Evolutionary conservation across 2,888 invertebrate genomes (phyloP).

Genomic region (Nymphalis c-album): DNA sequence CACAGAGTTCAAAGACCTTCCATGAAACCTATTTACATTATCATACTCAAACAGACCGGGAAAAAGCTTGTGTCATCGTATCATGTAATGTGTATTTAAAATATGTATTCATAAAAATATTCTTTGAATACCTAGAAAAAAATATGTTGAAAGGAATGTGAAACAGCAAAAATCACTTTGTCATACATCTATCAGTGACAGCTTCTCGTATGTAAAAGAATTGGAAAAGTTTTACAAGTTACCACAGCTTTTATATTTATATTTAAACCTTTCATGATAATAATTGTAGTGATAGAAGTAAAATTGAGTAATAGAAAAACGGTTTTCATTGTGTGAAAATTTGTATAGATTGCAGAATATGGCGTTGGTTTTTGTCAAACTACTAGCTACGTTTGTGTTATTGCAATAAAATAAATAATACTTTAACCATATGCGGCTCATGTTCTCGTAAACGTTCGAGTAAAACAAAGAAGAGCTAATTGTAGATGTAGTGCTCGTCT

Average conservation of each 20-base stretch:
- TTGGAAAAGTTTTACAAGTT: no score
- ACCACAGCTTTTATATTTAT: no score
- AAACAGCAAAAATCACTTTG: no score
- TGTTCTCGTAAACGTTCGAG: conserved; percentile 48
- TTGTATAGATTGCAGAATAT: conserved; percentile 8
- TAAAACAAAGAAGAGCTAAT: conserved; percentile 70
- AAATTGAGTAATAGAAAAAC: neutral
- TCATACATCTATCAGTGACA: no score
- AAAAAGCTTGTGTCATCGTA: conserved; percentile 12
- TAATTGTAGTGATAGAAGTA: no score
- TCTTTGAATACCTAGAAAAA: neutral
- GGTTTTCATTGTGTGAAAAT: neutral
- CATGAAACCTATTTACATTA: conserved; percentile 13
- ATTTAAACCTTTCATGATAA: no score
- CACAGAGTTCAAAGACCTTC: conserved; percentile 18
- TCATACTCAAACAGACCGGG: neutral
- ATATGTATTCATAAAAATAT: neutral
- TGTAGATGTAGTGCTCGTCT: conserved; percentile 68
- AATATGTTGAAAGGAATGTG: neutral
- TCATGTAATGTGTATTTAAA: conserved; percentile 7
- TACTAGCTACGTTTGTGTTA: conserved; percentile 11
- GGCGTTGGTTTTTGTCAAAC: conserved; percentile 6
- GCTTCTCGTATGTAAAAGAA: no score
- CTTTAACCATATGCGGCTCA: conserved; percentile 47
- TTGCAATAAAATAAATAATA: conserved; percentile 33